Evolutionary conservation across 2,888 invertebrate species (phyloP), one percentile per base, ranked within the genome.

Genomic region (Phaedon cochleariae): DNA sequence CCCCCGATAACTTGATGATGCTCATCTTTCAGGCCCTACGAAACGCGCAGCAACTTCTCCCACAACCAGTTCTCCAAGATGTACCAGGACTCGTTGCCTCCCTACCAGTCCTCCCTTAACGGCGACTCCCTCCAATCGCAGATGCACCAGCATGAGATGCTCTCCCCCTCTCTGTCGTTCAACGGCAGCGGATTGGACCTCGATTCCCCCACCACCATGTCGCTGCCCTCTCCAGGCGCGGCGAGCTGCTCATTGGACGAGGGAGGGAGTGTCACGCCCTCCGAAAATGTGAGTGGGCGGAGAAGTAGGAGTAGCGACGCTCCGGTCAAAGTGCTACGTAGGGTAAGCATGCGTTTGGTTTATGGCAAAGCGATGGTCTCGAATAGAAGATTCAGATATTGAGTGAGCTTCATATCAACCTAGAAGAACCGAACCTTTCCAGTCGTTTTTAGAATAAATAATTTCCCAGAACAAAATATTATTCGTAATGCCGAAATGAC

Each of bases 211-310:
- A 92, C 92, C 59, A 91, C 92, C 75, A 90, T 94, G 75, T 93
- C 93, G 49, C 84, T 94, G 69, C 94, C 94, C 0, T 93, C 93
- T 49, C 94, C 94, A 0, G 92, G 90, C 63, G 90, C 89, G 29
- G 89, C 90, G 70, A 90, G 89, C 78, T 87, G 88, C 77, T 91
- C 91, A 0, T 82, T 92, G 76, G 92, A 92, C 74, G 86, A 84
- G 69, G 86, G 82, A 70, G 84, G 87, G 62, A 86, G 88, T n/a
- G 85, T 88, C 76, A 88, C 88, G 76, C 89, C 91, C 65, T 89
- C 91, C 65, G 88, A 89, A 71, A 89, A 89, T 83, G 90, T 90
- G 85, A 90, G 89, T 87, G 84, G 87, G 80, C 85, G 90, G 22
- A 59, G 69, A 37, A 85, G 85, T 86, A 66, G 72, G 29, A 68